Evolutionary conservation across 2,888 invertebrate species (phyloP).

Genomic region (Amblyjoppa fuscipennis): DNA sequence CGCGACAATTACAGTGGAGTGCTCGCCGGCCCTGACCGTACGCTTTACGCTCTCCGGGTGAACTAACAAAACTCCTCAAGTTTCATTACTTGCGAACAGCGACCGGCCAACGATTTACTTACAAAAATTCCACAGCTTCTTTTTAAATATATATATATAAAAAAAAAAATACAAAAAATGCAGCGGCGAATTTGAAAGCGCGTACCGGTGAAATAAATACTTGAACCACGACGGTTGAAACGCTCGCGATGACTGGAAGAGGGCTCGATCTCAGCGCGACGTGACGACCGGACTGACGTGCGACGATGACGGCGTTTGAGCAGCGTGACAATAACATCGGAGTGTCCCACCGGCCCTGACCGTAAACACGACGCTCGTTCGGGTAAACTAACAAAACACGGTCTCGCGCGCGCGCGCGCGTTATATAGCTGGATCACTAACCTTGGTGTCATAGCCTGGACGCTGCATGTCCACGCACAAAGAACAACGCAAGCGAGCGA

Average conservation of each 20-base stretch:
- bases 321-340: conserved; percentile 64
- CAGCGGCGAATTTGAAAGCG: neutral
- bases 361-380: conserved; percentile 52
- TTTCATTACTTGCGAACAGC: neutral
- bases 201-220: neutral
- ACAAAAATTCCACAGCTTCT: neutral
- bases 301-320: conserved; percentile 33
- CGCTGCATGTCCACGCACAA: conserved; percentile 78
- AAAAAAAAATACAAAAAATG: conserved; percentile 12
- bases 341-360: conserved; percentile 67
- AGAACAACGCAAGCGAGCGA: conserved; percentile 75
- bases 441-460: conserved; percentile 80
- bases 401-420: conserved; percentile 1
- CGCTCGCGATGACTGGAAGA: neutral
- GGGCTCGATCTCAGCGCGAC: conserved; percentile 11
- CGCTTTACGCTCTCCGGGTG: conserved; percentile 24
- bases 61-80: conserved; percentile 30
- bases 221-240: neutral
- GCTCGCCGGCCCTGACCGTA: conserved; percentile 67
- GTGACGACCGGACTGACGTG: conserved; percentile 29
- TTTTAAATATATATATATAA: neutral
- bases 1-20: conserved; percentile 64
- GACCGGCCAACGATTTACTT: neutral
- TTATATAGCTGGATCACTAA: conserved; percentile 76
- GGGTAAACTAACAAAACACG: conserved; percentile 31